Evolutionary conservation across 2,888 invertebrate genomes (phyloP), one percentile per base, ranked within the genome.

Genomic region (Conistra vaccinii): DNA sequence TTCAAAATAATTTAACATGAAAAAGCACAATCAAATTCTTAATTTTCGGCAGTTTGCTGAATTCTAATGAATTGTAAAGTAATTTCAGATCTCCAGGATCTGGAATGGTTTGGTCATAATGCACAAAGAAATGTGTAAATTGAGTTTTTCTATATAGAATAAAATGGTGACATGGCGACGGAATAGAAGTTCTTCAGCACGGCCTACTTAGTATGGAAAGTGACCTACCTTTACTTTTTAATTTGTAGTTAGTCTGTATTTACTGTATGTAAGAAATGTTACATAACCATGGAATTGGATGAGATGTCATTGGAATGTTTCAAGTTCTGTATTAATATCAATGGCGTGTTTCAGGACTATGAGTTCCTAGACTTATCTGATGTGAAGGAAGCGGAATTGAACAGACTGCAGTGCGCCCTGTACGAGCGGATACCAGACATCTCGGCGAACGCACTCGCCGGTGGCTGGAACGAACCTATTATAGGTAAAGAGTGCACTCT

Each of bases 301-400:
- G 66, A 70, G 63, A 66, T 35, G 51, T 51, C 55, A 39, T 32
- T 10, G 48, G 32, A 57, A 61, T 73, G 53, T 48, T 61, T 84
- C 45, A 73, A 85, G 74, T 85, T 86, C 81, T 80, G 82, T 80
- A 88, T 92, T 91, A 90, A 91, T 80, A 77, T 85, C 17, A 82
- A 90, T 93, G 93, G 88, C 92, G 88, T 96, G 92, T 96, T 97
- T 91, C 95, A 97, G 97, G 97, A 97, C 94, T 97, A 97, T 96
- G 97, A 98, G 96, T 98, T 98, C 97, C 97, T 98, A 95, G 98
- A 98, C 97, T 97, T 98, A 91, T 97, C 97, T 93, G 97, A 97
- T 95, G 97, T 98, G 92, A 97, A 97, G 94, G 97, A 97, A 94
- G 97, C 97, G 90, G 98, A 98, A 93, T 96, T 97, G 89, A 96